phyloP scores from a whole-genome alignment of 1,140 invertebrate genomes.

The Zaprionus ghesquierei region DNA sequence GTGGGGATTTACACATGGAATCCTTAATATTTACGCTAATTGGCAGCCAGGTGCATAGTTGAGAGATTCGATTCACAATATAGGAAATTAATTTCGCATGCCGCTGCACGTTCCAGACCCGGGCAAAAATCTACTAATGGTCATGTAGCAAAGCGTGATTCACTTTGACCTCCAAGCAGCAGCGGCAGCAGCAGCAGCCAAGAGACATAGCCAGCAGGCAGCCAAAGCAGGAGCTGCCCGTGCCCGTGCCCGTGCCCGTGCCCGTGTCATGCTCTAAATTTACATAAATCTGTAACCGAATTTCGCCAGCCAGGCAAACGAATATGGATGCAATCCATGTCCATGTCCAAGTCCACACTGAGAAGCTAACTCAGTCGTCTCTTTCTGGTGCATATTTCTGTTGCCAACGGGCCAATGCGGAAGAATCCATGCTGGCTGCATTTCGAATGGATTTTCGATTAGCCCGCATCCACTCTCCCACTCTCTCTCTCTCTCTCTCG shows the following conservation, averaged over 20 bases:
- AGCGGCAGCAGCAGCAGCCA: background rate
- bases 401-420: slow-evolving; percentile 49
- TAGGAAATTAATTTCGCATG: slow-evolving; percentile 73
- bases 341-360: slow-evolving; percentile 14
- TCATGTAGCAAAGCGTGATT: slow-evolving; percentile 74
- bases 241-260: slow-evolving; percentile 12
- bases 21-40: slow-evolving; percentile 80
- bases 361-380: slow-evolving; percentile 16
- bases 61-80: slow-evolving; percentile 21
- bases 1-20: slow-evolving; percentile 34
- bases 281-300: slow-evolving; percentile 79
- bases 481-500: background rate
- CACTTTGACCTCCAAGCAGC: slow-evolving; percentile 68
- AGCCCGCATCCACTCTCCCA: background rate
- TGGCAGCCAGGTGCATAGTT: slow-evolving; percentile 73
- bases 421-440: slow-evolving; percentile 51
- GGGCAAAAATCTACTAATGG: slow-evolving; percentile 63
- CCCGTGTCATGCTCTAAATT: slow-evolving; percentile 72
- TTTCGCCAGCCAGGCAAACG: slow-evolving; percentile 30
- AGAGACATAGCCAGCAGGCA: background rate
- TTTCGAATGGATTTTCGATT: slow-evolving; percentile 16
- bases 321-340: slow-evolving; percentile 42
- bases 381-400: slow-evolving; percentile 31
- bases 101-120: slow-evolving; percentile 59
- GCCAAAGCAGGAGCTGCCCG: background rate